Conservation (phyloP, 2,888 invertebrate species). For the Volucella inflata region DNA sequence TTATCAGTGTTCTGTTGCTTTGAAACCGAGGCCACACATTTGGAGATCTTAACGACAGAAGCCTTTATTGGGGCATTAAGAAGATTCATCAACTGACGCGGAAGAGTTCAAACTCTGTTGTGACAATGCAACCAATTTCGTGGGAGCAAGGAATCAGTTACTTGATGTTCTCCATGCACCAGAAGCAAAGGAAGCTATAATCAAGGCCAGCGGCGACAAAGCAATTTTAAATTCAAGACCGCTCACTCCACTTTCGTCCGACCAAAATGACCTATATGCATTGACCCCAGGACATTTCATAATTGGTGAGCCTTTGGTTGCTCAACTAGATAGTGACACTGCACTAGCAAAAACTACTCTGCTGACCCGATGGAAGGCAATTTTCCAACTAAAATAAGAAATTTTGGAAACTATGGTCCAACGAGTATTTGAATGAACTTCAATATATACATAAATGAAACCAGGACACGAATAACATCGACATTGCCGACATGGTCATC, state of each 20-base stretch:
- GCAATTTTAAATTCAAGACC: no score
- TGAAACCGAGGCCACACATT: slow-evolving; percentile 63
- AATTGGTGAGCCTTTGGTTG: not conserved
- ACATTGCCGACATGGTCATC: slow-evolving; percentile 24
- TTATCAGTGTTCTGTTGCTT: slow-evolving; percentile 68
- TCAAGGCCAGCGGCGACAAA: no score
- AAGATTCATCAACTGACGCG: no score
- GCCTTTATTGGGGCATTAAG: no score
- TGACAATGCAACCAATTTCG: no score
- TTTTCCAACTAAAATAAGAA: slow-evolving; percentile 51
- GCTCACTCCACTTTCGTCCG: not conserved
- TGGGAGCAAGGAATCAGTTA: no score
- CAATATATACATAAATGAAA: slow-evolving; percentile 68
- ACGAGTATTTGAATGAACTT: slow-evolving; percentile 64
- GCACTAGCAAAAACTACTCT: not conserved
- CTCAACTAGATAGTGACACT: not conserved
- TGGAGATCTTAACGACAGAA: not conserved
- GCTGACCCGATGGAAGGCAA: slow-evolving; percentile 36
- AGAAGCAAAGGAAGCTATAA: no score
- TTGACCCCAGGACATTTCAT: not conserved
- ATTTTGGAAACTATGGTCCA: slow-evolving; percentile 72
- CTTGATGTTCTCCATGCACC: no score
- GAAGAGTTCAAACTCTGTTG: no score
- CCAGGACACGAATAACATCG: slow-evolving; percentile 17
- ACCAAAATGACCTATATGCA: not conserved